Base-by-base conservation (phyloP, 1,140 invertebrate genomes). In the Pseudomyrmex flavicornis region DNA sequence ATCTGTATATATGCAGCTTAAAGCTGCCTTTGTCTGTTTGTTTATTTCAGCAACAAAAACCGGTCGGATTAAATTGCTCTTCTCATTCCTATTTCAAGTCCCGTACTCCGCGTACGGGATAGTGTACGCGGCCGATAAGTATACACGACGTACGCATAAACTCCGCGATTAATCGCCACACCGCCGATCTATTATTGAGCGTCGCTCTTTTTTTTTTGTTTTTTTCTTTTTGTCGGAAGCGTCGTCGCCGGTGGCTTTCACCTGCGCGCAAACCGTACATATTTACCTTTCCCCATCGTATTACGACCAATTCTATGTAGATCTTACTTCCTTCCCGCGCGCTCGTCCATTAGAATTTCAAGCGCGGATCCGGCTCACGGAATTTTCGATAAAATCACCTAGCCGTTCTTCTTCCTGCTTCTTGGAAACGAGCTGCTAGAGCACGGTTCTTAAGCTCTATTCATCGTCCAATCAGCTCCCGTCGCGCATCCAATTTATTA, bases 301-400 rank as follows among this genome's bases (percentile, higher is more conserved):
- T 80, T 80, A 80, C 65, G 54, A 56, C 15, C 76, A 72, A 61
- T 80, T 80, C 66, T 80, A 80, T 72, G 76, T 72, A 80, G 76
- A 80, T 72, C 76, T 72, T 35, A 35, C 66, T 80, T 80, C 76
- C 76, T 72, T 80, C 66, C 44, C 66, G 76, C 65, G 76, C 54
- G 65, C 44, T 66, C 44, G 44, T 35, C 76, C 66, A 80, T 80
- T 80, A 80, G 76, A 80, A 80, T 80, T 80, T 80, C 76, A 80
- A 80, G 76, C 66, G 76, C 35, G 66, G 76, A 79, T 70, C 76
- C 54, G 76, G 56, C 76, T 80, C 44, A 56, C 44, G 76, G 76
- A 80, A 80, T 80, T 80, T 80, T 80, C 76, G 76, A 80, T 80
- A 80, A 80, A 80, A 80, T 80, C 76, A 80, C 66, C 58, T 7